Conservation (phyloP, 2,888 invertebrate species). For the Onthophagus sagittarius region DNA sequence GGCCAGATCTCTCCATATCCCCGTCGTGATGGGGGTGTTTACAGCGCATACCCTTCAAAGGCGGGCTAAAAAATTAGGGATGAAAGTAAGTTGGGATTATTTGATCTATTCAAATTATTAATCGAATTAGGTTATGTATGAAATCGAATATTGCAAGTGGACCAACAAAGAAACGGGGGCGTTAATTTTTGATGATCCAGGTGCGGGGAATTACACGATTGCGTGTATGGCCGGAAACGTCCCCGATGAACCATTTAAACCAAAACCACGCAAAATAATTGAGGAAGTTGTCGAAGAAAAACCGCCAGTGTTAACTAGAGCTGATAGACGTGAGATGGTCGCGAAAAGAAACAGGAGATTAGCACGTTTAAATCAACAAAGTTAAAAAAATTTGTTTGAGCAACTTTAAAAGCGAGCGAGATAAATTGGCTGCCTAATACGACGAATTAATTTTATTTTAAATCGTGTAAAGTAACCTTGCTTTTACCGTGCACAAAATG, state of each 20-base stretch:
- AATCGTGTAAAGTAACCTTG: background rate
- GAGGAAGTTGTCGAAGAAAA: slow-evolving; percentile 17
- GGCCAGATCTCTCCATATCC: slow-evolving; percentile 40
- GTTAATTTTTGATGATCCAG: slow-evolving; percentile 51
- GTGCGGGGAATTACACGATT: slow-evolving; percentile 51
- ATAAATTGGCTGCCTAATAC: background rate
- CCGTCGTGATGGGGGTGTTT: slow-evolving; percentile 41
- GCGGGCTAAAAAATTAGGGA: slow-evolving; percentile 41
- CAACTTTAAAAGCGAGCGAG: background rate
- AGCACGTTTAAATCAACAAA: too few species aligned
- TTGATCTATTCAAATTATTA: background rate
- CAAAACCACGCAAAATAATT: slow-evolving; percentile 24
- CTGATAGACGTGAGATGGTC: slow-evolving; percentile 22
- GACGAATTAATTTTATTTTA: background rate
- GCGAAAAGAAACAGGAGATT: background rate
- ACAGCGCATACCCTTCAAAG: slow-evolving; percentile 28
- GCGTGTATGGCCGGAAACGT: slow-evolving; percentile 43
- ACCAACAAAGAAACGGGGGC: slow-evolving; percentile 36
- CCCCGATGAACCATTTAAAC: slow-evolving; percentile 30
- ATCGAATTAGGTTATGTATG: slow-evolving; percentile 33
- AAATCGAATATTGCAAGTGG: slow-evolving; percentile 50
- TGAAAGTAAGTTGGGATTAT: slow-evolving; percentile 32
- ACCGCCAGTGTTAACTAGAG: slow-evolving; percentile 22
- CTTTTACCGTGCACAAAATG: background rate
- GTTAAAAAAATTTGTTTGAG: background rate